Base-by-base conservation (phyloP, 2,797 vertebrate species). In the Holocentrus rufus region DNA sequence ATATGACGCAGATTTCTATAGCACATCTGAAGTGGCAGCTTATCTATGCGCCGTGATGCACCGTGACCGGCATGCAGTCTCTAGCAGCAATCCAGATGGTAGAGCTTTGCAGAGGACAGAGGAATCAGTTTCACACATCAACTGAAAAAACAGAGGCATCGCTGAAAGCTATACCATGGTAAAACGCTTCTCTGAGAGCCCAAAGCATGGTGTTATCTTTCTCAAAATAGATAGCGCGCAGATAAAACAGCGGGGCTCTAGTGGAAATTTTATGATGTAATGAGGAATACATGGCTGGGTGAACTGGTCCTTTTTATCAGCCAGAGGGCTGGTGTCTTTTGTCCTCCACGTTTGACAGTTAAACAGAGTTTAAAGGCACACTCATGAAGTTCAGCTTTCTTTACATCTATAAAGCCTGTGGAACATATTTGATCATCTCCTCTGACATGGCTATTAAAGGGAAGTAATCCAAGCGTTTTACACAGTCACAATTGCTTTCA, bases 41-140 rank as follows among this genome's bases (percentile, higher is more conserved):
- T 78, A 76, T 71, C 50, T 64, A 7, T 30, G 46, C 2, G 1
- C 42, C 31, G 3, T 69, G 72, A 81, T 60, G 72, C 42, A 22
- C 44, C 49, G 31, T 61, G 67, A 84, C 60, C 27, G 57, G 39
- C 53, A 55, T 55, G 58, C 31, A 7, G 14, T 67, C 59, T 60
- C 62, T 52, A 77, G 49, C 73, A 23, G 57, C 55, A 65, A 76
- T 57, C 69, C 79, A 85, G 77, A 79, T 82, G 83, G 72, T 44
- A 23, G 61, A 60, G 76, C 60, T 78, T 77, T 79, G 62, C 62
- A 47, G 73, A 71, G 70, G 69, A 74, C 25, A 59, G 60, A 70
- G 59, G 65, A 83, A 80, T 83, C 68, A 1, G 72, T 84, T 85
- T 87, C 83, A 89, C 85, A 83, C 74, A 58, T 80, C 52, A 46